Base-by-base conservation (phyloP, 2,888 invertebrate species). In the Morpho helenor region DNA sequence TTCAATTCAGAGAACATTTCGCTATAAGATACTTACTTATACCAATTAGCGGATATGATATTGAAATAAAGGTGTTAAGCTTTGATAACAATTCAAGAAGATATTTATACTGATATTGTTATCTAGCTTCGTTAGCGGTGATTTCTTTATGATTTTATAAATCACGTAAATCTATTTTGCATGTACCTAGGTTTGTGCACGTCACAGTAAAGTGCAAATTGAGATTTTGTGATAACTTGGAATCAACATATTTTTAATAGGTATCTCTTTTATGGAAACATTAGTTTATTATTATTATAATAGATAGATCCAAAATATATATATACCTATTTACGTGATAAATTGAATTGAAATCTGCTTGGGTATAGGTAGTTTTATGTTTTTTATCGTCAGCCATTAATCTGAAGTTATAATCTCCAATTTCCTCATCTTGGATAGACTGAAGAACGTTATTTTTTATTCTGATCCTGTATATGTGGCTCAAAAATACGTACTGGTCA, bases 21-120 rank as follows among this genome's bases (percentile, higher is more conserved):
- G n/a, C 31, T 5, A 31, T 31, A 66, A 65, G 76, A 78, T 71
- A 72, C 64, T 66, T 62, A 72, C 64, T 66, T 62, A 57, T 22
- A 60, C 66, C 68, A 72, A 68, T 68, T 66, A 61, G 66, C 66
- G 67, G 68, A 70, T 79, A 77, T 67, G 74, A 77, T 77, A 77
- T 72, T 54, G 64, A 60, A 72, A 70, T 69, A 68, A 72, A 70
- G 66, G 67, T 66, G 64, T 68, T 75, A 75, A 76, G 70, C 68
- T 66, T 59, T 66, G 80, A 84, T 84, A 80, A 79, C 49, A 60
- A 60, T 67, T 67, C 66, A 68, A 70, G 67, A 75, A 75, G 67
- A 63, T 70, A 72, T 69, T 68, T 71, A 70, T 66, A 69, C 67
- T 64, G 68, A 71, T 68, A 66, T 63, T 66, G 65, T 74, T 77